Evolutionary conservation across 2,797 vertebrate genomes (phyloP).

Genomic region (Valencia hispanica): DNA sequence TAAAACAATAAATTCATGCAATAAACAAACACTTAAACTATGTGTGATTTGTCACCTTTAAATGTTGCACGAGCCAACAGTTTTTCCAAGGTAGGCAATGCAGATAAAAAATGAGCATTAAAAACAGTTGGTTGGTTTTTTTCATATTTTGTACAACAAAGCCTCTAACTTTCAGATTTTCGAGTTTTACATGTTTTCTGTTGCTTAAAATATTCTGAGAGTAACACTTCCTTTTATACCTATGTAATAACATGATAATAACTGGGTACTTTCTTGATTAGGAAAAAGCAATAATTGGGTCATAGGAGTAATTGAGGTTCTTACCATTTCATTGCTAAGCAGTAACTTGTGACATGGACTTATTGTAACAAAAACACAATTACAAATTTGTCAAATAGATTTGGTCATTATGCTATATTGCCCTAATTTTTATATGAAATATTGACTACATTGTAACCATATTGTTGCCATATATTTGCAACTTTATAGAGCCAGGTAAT

Average conservation of each 20-base stretch:
- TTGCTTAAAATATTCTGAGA: background rate
- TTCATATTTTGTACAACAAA: background rate
- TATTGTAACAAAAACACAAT: background rate
- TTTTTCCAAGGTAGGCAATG: too few relatives aligned
- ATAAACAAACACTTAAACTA: slow-evolving; percentile 71
- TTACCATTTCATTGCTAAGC: background rate
- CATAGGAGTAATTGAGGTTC: background rate
- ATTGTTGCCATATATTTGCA: background rate
- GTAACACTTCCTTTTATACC: background rate
- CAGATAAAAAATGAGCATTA: background rate
- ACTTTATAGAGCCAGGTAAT: too few relatives aligned
- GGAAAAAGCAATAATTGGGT: background rate
- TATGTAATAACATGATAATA: background rate
- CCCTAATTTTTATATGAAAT: background rate
- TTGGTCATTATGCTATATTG: background rate
- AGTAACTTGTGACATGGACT: background rate
- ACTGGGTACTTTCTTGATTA: background rate
- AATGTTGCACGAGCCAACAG: background rate
- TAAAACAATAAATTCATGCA: slow-evolving; percentile 94
- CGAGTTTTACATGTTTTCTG: background rate
- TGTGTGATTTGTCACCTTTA: slow-evolving; percentile 26
- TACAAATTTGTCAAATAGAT: background rate
- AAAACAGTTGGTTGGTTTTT: background rate
- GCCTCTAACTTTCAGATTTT: background rate
- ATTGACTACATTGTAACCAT: background rate